These are phyloP conservation scores for Dendrophyllia cribrosa DNA, from an alignment of 64 coral and sea anemone genomes.

Conservation along the genomic window DNA sequence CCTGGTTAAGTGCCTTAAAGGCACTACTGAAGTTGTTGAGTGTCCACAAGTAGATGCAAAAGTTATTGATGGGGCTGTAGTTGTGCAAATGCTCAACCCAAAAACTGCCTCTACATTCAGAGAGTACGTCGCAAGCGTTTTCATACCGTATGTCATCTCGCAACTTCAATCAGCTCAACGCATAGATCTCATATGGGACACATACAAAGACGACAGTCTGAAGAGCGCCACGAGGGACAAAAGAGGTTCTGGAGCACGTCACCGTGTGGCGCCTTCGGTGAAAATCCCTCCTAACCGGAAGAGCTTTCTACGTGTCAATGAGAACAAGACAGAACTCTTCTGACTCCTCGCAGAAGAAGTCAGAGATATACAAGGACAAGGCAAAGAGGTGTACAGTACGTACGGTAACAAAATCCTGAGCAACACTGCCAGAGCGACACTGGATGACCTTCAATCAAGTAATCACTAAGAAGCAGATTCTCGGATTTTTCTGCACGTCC, in stretches of 20 bases:
- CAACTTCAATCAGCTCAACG: conserved; percentile 26
- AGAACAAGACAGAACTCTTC: conserved; percentile 58
- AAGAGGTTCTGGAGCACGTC: conserved; percentile 32
- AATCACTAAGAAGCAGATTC: no score
- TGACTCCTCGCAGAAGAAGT: no score
- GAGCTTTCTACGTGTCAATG: conserved; percentile 27
- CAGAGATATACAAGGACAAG: background rate
- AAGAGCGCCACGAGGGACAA: conserved; percentile 49
- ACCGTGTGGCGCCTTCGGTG: conserved; percentile 16
- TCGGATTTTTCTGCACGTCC: no score
- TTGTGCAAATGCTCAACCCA: conserved; percentile 54
- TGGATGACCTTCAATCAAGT: no score
- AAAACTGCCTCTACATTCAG: conserved; percentile 49
- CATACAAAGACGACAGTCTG: conserved; percentile 41
- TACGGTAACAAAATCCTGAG: background rate
- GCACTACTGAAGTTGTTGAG: no score
- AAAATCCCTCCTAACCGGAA: conserved; percentile 65
- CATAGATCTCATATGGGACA: conserved; percentile 60
- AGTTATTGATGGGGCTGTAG: conserved; percentile 57
- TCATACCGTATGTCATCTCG: conserved; percentile 27
- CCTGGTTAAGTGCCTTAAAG: no score
- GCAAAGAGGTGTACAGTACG: conserved; percentile 27
- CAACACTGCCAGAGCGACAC: background rate
- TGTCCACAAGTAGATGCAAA: conserved; percentile 29
- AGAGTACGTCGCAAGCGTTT: conserved; percentile 39